phyloP scores from a whole-genome alignment of 1,140 invertebrate species.

The Nylanderia fulva region DNA sequence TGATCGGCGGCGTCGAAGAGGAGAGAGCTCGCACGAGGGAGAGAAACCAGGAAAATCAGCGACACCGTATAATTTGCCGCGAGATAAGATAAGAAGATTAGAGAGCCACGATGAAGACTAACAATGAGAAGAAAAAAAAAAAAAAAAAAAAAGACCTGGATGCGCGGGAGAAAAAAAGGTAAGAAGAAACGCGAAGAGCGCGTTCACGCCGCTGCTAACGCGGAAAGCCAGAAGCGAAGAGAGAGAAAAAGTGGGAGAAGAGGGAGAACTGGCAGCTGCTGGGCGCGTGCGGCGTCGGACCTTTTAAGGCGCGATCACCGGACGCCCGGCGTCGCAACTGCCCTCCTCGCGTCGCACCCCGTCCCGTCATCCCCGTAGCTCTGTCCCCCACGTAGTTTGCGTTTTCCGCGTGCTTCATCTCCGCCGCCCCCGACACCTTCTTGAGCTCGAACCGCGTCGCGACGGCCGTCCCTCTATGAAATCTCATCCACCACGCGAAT shows the following conservation, averaged over 20 bases:
- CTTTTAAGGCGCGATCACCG: constrained; percentile 86
- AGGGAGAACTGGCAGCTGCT: constrained; percentile 82
- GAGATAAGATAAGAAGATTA: constrained; percentile 16
- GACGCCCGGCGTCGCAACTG: constrained; percentile 84
- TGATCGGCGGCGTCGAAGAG: constrained; percentile 53
- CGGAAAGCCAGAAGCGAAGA: constrained; percentile 2
- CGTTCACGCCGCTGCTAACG: not conserved
- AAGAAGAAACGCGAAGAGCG: constrained; percentile 33
- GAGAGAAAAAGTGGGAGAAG: constrained; percentile 12
- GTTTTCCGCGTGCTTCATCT: constrained; percentile 39
- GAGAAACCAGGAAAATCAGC: constrained; percentile 56
- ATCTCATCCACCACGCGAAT: constrained; percentile 63
- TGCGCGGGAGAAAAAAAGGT: constrained; percentile 40
- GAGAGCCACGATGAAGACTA: not conserved
- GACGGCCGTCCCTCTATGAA: constrained; percentile 62
- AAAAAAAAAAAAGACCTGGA: too few species aligned
- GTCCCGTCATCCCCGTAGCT: not conserved
- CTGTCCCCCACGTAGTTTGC: constrained; percentile 20
- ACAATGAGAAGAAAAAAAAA: constrained; percentile 21
- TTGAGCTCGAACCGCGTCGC: constrained; percentile 62
- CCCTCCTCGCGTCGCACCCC: constrained; percentile 71
- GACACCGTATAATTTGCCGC: constrained; percentile 13
- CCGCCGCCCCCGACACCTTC: constrained; percentile 61
- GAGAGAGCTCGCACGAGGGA: constrained; percentile 36
- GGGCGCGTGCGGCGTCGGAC: constrained; percentile 86